Evolutionary conservation across 1,140 invertebrate genomes (phyloP), one percentile per base, ranked within the genome.

Genomic region (Drosophila sp.): DNA sequence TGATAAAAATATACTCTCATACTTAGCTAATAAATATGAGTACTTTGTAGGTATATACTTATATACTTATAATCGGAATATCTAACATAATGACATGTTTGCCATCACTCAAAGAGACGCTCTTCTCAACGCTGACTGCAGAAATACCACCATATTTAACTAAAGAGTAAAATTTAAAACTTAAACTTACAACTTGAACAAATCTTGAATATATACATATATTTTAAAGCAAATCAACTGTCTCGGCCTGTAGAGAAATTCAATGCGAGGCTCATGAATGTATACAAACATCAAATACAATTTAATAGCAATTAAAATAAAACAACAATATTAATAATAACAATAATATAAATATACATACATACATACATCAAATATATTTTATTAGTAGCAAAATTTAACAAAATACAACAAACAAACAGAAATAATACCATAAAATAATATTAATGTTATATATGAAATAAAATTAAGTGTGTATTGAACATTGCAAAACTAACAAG

Each of bases 121-220:
- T 89, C 78, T 82, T 90, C 87, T 83, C 78, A 90, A 91, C 89
- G 89, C 89, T 91, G 89, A 91, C 89, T 91, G 89, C 89, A 91
- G 78, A 86, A 72, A 83, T 91, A 91, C 89, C 89, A 91, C 89
- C 89, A 91, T 84, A 76, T 80, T 84, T 70, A 87, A 87, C 74
- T 78, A 70, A 76, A 57, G 63, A 73, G 66, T 34, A 59, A 84
- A 66, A 67, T 54, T 70, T 36, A 69, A 63, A 66, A 43, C 18
- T 57, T 16, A 50, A 62, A 78, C 56, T 70, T 40, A 66, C 43
- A 66, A 53, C 41, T 63, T 40, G 70, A 79, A 53, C 59, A 73
- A 66, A 66, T 78, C 63, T 71, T 72, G 66, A 61, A 66, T 78
- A 78, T 61, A 50, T 61, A 61, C 36, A 61, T 9, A 62, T 80